A percentile compares a stretch with the other conserved stretches of the same genome.
Conservation (phyloP, 2,113 vertebrate species). For the Dinomys branickii region DNA sequence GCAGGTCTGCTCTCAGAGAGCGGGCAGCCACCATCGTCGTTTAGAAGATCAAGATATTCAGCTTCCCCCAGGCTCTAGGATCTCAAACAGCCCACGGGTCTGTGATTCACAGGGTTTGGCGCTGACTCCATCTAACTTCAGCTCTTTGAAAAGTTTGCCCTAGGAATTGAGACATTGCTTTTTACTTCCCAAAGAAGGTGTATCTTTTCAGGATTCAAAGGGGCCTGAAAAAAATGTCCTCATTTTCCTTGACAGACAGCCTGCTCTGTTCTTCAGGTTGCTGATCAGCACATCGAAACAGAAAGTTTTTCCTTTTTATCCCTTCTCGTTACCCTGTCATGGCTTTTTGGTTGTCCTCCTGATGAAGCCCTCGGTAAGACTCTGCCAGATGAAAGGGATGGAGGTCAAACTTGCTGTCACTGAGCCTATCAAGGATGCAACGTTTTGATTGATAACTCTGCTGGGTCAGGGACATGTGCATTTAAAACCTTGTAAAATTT, state of each 20-base stretch:
- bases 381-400: conserved; percentile 79
- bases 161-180: conserved; percentile 85
- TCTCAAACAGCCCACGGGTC: conserved; percentile 77
- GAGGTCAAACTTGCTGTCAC: conserved; percentile 74
- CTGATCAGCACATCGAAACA: conserved; percentile 82
- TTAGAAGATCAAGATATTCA: conserved; percentile 74
- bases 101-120: conserved; percentile 59
- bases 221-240: conserved; percentile 81
- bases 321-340: conserved; percentile 82
- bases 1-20: conserved; percentile 71
- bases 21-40: conserved; percentile 56
- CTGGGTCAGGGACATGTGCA: conserved; percentile 66
- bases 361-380: conserved; percentile 82
- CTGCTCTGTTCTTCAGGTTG: conserved; percentile 83
- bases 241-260: conserved; percentile 85
- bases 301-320: conserved; percentile 84
- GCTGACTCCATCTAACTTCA: conserved; percentile 80
- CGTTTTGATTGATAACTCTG: conserved; percentile 80
- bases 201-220: conserved; percentile 87
- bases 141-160: conserved; percentile 87
- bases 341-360: conserved; percentile 85
- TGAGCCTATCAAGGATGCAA: conserved; percentile 76
- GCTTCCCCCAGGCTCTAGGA: conserved; percentile 64
- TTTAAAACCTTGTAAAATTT: conserved; percentile 76
- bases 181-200: conserved; percentile 83